Evolutionary conservation across 2,113 vertebrate species (phyloP), one percentile per base, ranked within the genome.

Genomic region (Elachura formosa): DNA sequence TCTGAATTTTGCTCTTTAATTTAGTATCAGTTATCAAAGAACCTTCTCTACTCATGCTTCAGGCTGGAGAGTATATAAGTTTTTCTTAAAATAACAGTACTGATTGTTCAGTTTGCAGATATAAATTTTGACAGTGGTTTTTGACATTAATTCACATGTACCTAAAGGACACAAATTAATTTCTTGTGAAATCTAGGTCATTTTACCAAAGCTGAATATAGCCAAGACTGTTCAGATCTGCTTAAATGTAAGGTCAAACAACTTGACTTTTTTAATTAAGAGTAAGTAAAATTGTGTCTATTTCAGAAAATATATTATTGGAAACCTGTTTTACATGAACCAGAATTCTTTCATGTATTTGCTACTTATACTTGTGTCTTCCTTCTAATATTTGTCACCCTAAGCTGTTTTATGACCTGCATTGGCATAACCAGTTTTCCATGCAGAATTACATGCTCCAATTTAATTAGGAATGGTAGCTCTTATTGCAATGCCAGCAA

Each of bases 391-490:
- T 78, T 78, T 81, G 5, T 58, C 59, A 49, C 12, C 11, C 13
- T 14, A 21, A 74, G 67, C 55, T 52, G 3, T 31, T 71, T 41
- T 36, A 43, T 29, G 29, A 69, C 24, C 8, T 63, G 3, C 85
- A 58, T 64, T 77, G 33, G 23, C 41, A 82, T 67, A 80, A 72
- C 36, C 38, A 51, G 33, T 86, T 93, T 87, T 54, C 49, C 31
- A 33, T 52, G 33, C 43, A 94, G 51, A 89, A 94, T 71, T 92
- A 43, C 13, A 38, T 48, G n/a, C 80, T 95, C 54, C 43, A 69
- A 40, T 90, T 92, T 94, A 94, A 93, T 91, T 92, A 83, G 54
- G 69, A 90, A 28, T 89, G 76, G 72, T 83, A 84, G 72, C 64
- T 84, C 46, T 90, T 94, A 55, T 20, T 93, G 66, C 33, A 84